These are phyloP conservation scores for Camelus bactrianus DNA, from an alignment of 2,113 vertebrate species.

Conservation along the genomic window DNA sequence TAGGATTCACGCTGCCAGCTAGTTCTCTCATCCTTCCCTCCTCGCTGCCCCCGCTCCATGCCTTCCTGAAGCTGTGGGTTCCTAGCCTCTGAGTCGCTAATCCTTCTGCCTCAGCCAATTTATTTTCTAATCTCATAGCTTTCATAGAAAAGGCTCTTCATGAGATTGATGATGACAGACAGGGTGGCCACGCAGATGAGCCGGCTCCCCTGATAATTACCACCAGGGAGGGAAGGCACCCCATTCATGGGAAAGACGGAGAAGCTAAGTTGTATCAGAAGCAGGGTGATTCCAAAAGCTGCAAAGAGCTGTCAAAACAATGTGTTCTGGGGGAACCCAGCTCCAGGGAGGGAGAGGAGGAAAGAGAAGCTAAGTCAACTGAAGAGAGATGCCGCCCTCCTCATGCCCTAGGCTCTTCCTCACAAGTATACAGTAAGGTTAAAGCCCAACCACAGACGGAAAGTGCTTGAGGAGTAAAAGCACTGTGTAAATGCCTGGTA, in stretches of 20 bases:
- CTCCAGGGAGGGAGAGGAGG: neutral
- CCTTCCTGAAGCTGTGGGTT: neutral
- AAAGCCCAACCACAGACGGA: neutral
- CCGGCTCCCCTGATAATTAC: neutral
- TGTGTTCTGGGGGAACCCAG: neutral
- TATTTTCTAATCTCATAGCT: slow-evolving; percentile 55
- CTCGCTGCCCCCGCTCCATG: neutral
- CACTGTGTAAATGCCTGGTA: neutral
- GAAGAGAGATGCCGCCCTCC: neutral
- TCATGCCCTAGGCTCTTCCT: neutral
- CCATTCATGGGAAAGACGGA: neutral
- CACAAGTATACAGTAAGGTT: neutral
- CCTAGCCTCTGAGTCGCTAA: neutral
- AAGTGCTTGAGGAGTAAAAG: neutral
- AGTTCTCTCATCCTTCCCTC: neutral
- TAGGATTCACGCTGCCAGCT: neutral
- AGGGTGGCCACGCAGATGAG: slow-evolving; percentile 9
- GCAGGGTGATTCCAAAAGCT: neutral
- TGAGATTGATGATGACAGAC: slow-evolving; percentile 24
- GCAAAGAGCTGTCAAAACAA: neutral
- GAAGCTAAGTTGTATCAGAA: neutral
- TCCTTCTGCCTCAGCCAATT: slow-evolving; percentile 17
- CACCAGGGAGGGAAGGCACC: neutral
- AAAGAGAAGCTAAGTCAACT: neutral
- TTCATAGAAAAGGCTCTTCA: slow-evolving; percentile 41